Percentiles rank a stretch among this genome's conserved stretches.
phyloP scores from a whole-genome alignment of 2,113 vertebrate species.

The Leptobrachium ailaonicum region DNA sequence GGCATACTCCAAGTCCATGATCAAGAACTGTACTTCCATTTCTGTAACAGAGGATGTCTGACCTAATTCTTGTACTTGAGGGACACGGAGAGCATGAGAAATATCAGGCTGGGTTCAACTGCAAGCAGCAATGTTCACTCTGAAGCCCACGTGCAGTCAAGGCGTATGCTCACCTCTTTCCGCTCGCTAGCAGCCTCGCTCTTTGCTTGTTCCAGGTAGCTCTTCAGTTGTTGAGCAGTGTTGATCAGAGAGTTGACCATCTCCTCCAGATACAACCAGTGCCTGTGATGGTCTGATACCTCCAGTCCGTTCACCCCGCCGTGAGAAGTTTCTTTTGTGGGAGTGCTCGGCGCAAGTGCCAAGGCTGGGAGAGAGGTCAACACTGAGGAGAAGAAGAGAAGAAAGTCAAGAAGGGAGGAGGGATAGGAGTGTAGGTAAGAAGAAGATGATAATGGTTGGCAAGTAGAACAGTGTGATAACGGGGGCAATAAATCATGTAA shows the following conservation, averaged over 20 bases:
- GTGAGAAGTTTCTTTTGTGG: constrained; percentile 72
- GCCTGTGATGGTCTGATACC: constrained; percentile 74
- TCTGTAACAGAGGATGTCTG: too few species aligned
- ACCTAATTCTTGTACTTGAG: too few species aligned
- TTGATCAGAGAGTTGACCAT: constrained; percentile 84
- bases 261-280: constrained; percentile 92
- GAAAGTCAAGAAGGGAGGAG: neutral
- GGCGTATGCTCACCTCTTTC: constrained; percentile 77
- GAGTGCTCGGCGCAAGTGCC: constrained; percentile 75
- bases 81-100: too few species aligned
- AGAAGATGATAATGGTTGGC: too few species aligned
- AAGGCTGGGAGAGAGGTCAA: constrained; percentile 85
- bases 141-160: too few species aligned
- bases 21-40: too few species aligned
- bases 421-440: neutral
- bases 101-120: too few species aligned
- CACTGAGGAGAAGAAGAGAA: constrained; percentile 63
- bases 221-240: constrained; percentile 92
- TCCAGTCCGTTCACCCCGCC: constrained; percentile 76
- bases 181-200: constrained; percentile 69
- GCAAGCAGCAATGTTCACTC: too few species aligned
- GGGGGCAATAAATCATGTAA: too few species aligned
- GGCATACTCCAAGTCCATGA: too few species aligned
- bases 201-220: constrained; percentile 86
- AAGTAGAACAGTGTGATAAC: too few species aligned